phyloP scores from a whole-genome alignment of 2,113 vertebrate genomes.

The Phoenicopterus ruber region DNA sequence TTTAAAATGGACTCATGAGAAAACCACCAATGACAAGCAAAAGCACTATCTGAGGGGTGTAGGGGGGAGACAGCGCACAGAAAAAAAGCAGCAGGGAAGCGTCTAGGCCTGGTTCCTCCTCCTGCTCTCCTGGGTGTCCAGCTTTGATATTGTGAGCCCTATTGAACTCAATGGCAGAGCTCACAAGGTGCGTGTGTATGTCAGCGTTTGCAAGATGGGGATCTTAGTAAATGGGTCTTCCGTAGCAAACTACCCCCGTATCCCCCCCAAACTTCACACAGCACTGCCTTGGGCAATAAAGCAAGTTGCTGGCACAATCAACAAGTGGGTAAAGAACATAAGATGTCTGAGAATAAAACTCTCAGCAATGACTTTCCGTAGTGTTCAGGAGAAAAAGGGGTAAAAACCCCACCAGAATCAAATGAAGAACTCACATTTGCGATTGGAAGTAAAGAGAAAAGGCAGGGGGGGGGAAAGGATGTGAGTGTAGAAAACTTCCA shows the following conservation, averaged over 20 bases:
- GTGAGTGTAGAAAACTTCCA: not conserved
- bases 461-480: not conserved
- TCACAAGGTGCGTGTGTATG: not conserved
- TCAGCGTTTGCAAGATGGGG: not conserved
- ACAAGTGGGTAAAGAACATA: not conserved
- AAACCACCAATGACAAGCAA: not conserved
- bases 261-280: not conserved
- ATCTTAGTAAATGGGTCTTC: not conserved
- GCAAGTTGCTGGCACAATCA: not conserved
- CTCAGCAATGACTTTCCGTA: not conserved
- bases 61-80: not conserved
- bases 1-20: not conserved
- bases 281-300: not conserved
- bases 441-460: not conserved
- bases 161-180: not conserved
- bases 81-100: constrained; percentile 39
- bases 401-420: not conserved
- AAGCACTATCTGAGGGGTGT: not conserved
- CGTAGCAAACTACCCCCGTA: not conserved
- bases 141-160: not conserved
- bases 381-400: not conserved
- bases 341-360: not conserved
- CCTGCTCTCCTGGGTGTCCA: not conserved
- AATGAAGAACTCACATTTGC: not conserved
- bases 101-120: not conserved